A percentile compares a stretch with the other conserved stretches of the same genome.
phyloP scores from a whole-genome alignment of 2,888 invertebrate species.

The Drosophila basisetae region DNA sequence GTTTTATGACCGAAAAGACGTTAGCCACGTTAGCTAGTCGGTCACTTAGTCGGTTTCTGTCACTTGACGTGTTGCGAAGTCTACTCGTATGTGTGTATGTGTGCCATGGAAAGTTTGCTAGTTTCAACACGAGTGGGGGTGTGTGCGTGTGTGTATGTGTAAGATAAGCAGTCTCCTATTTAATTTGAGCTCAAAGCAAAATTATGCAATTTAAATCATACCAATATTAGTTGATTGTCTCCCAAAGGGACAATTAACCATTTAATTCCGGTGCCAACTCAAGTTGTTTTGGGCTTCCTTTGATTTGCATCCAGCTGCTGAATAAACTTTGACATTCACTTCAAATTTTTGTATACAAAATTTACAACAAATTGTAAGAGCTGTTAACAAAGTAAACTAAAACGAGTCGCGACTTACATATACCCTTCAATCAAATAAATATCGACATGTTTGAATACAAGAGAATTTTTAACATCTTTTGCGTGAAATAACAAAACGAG shows the following conservation, averaged over 20 bases:
- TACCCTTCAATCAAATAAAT: not conserved
- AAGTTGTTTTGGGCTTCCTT: not conserved
- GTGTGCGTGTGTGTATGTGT: not conserved
- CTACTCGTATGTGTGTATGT: too few relatives aligned
- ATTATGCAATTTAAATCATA: conserved; percentile 5
- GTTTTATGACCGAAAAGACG: conserved; percentile 50
- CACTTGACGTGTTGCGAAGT: not conserved
- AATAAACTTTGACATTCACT: not conserved
- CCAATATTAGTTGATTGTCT: not conserved
- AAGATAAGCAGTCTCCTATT: not conserved
- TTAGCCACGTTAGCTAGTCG: conserved; percentile 10
- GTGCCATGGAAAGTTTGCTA: not conserved
- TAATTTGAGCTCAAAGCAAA: not conserved
- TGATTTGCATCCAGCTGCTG: not conserved
- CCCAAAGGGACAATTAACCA: not conserved
- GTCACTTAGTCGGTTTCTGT: conserved; percentile 1
- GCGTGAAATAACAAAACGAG: too few relatives aligned
- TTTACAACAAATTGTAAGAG: not conserved
- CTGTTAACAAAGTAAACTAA: not conserved
- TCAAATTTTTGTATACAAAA: not conserved
- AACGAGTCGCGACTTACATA: not conserved
- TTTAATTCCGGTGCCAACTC: not conserved
- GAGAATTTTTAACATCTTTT: too few relatives aligned
- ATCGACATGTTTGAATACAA: not conserved
- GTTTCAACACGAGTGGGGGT: not conserved